A percentile compares a stretch with the other conserved stretches of the same genome.
Evolutionary conservation across 2,888 invertebrate species (phyloP).

Genomic region (Meta bourneti): DNA sequence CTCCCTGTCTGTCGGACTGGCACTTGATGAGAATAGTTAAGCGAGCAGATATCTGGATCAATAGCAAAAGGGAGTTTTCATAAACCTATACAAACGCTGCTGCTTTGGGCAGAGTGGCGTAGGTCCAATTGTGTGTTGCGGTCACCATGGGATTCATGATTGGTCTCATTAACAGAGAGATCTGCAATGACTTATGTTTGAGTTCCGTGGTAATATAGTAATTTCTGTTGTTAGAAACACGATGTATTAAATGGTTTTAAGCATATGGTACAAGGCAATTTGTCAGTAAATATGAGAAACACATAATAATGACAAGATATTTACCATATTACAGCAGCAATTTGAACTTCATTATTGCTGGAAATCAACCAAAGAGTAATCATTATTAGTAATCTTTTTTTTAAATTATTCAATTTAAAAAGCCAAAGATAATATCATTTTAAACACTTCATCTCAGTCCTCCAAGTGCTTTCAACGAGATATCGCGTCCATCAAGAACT

Average conservation of each 20-base stretch:
- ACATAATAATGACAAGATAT: no score
- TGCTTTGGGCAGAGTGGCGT: constrained; percentile 19
- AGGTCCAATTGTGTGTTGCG: neutral
- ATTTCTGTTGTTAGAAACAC: neutral
- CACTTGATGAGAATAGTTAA: constrained; percentile 72
- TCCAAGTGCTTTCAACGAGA: no score
- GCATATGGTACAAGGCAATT: no score
- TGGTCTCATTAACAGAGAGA: neutral
- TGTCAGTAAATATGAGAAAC: no score
- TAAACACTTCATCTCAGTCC: no score
- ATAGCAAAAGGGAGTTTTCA: constrained; percentile 47
- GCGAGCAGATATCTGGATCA: constrained; percentile 63
- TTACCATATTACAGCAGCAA: no score
- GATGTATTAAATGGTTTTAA: neutral
- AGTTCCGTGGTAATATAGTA: neutral
- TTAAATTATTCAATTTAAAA: no score
- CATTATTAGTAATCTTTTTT: no score
- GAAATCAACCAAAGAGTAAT: no score
- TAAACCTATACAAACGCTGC: constrained; percentile 34
- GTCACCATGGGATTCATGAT: neutral
- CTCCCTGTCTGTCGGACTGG: constrained; percentile 19
- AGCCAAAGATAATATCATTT: no score
- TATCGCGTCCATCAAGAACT: no score
- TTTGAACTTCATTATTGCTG: no score
- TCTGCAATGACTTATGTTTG: neutral